Evolutionary conservation across 2,113 vertebrate genomes (phyloP), one percentile per base, ranked within the genome.

Genomic region (Oncorhynchus tshawytscha): DNA sequence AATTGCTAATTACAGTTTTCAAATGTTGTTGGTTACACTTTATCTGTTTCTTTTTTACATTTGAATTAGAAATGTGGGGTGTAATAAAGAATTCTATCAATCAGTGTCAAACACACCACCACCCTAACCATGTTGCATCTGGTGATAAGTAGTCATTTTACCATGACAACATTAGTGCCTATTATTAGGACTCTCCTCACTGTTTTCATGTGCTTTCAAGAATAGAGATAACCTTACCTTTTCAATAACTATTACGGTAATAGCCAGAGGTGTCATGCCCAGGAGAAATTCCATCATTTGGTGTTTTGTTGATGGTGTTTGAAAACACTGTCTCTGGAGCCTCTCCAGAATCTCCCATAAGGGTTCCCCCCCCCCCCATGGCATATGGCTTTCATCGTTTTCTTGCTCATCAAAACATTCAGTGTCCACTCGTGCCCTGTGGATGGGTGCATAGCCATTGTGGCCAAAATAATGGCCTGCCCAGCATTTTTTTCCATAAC

Each of bases 51-150:
- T 77, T 91, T 90, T 90, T 90, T 90, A 1, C 85, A 85, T 90
- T 92, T 91, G 93, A 93, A 93, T 93, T 92, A 91, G 88, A 92
- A 92, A 88, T 89, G 84, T 87, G 72, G 84, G 78, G 64, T 80
- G 85, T 91, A 92, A 92, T 91, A 90, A 92, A 87, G 88, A 89
- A 89, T 76, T 82, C 86, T 78, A 91, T 93, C 87, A 74, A 90
- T 92, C 92, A 92, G 86, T 83, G 90, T 91, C 88, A 84, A 75
- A 74, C 59, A 27, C 29, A 73, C 73, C 39, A 45, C 39, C 59
- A 22, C 59, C 59, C 59, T 5, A 11, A 62, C 80, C 3, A 34
- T 59, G 54, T 72, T 39, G 57, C 67, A 9, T 18, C 70, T 81
- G 48, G 77, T 86, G 85, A 90, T 88, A 88, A 87, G 89, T 77